Evolutionary conservation across 2,888 invertebrate species (phyloP), one percentile per base, ranked within the genome.

Genomic region (Eupithecia tripunctaria): DNA sequence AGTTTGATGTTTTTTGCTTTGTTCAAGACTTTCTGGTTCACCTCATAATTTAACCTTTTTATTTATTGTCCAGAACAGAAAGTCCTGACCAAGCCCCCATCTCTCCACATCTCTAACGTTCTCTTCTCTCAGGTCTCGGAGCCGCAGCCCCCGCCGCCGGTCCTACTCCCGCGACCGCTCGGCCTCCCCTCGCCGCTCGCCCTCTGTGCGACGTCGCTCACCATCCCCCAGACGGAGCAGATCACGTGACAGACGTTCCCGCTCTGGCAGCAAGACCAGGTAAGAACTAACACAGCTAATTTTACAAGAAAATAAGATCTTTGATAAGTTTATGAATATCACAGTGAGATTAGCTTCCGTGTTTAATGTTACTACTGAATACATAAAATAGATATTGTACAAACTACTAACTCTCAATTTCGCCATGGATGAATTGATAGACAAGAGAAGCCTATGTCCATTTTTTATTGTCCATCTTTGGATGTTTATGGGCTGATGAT

Each of bases 231-330:
- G 93, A 0, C 90, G 94, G 41, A 93, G 94, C 4, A 85, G 92
- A 3, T 94, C 93, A 0, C 92, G 94, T 65, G 94, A 93, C 79
- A 85, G 93, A 60, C 91, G 93, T 78, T 92, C 92, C 81, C 90
- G 94, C 64, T 94, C 94, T 18, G 93, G 90, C 80, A 94, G 94
- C 89, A 92, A 93, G 86, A 87, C 79, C 89, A 93, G 94, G 93
- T 94, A 84, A 83, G 72, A 41, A 29, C 6, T n/a, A 15, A 32
- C 18, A 21, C 10, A 36, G 32, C 29, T 29, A 25, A 56, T 25
- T 25, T 6, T 27, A 59, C 14, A 25, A 12, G 15, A 59, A 27
- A 27, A 25, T 25, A 7, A 25, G 25, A 25, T 25, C 51, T 51
- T 21, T 56, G 3, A 32, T 6, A 4, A 32, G 32, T 32, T 32